Evolutionary conservation across 2,113 vertebrate species (phyloP).

Genomic region (Cyphomyrus plagiostoma): DNA sequence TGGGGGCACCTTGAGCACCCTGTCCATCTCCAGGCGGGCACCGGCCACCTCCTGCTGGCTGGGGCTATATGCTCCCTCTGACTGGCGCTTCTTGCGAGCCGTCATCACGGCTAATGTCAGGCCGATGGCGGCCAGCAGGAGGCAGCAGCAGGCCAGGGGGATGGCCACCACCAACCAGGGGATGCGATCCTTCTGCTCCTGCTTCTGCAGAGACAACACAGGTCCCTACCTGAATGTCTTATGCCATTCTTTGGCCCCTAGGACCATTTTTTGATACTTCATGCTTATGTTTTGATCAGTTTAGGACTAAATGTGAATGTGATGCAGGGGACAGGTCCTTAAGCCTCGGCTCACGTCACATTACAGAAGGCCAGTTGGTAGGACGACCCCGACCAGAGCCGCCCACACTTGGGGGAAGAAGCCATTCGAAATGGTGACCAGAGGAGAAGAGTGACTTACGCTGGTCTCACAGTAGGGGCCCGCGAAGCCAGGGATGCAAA

Average conservation of each 20-base stretch:
- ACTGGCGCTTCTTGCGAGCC: slow-evolving; percentile 84
- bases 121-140: slow-evolving; percentile 69
- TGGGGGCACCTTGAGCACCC: slow-evolving; percentile 87
- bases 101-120: slow-evolving; percentile 77
- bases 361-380: background rate
- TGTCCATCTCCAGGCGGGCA: slow-evolving; percentile 93
- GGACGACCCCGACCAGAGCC: background rate
- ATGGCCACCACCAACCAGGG: slow-evolving; percentile 76
- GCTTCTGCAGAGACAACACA: slow-evolving; percentile 63
- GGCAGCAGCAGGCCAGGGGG: slow-evolving; percentile 75
- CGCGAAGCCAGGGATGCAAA: slow-evolving; percentile 71
- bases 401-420: background rate
- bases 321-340: background rate
- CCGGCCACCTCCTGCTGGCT: slow-evolving; percentile 89
- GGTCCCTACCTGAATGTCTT: background rate
- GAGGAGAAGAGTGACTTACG: slow-evolving; percentile 53
- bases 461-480: slow-evolving; percentile 74
- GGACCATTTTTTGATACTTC: background rate
- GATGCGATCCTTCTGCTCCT: slow-evolving; percentile 51
- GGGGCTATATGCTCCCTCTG: slow-evolving; percentile 88
- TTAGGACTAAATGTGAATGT: background rate
- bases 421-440: background rate
- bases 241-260: background rate
- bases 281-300: background rate
- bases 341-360: background rate